phyloP scores from a whole-genome alignment of 1,140 invertebrate genomes.

The Nasonia longicornis region DNA sequence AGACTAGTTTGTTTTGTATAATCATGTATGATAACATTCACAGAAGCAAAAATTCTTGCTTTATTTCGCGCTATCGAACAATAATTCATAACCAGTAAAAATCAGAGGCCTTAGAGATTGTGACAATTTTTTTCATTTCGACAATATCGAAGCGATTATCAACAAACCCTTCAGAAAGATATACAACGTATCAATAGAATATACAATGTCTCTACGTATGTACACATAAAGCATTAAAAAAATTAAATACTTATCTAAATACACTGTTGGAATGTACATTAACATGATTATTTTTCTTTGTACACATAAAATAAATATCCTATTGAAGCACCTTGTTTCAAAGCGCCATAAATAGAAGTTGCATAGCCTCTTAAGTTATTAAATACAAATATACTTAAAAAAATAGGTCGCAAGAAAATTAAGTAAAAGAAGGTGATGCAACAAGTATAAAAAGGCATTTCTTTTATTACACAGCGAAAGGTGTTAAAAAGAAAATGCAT shows the following conservation, averaged over 20 bases:
- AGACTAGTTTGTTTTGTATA: conserved; percentile 29
- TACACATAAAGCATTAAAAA: conserved; percentile 7
- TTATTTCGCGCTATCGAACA: conserved; percentile 31
- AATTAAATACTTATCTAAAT: background rate
- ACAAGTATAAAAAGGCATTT: conserved; percentile 3
- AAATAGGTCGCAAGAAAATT: background rate
- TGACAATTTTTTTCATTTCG: background rate
- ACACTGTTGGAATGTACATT: background rate
- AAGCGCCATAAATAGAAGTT: conserved; percentile 17
- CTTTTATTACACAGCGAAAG: background rate
- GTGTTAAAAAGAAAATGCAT: conserved; percentile 8
- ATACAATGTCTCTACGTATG: background rate
- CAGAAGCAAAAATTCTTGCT: conserved; percentile 20
- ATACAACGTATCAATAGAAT: background rate
- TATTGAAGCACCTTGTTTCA: conserved; percentile 24
- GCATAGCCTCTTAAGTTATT: background rate
- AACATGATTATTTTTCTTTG: background rate
- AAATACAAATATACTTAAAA: background rate
- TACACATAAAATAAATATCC: conserved; percentile 18
- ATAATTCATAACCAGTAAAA: conserved; percentile 22
- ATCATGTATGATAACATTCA: conserved; percentile 32
- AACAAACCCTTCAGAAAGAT: background rate
- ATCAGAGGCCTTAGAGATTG: background rate
- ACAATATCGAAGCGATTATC: background rate
- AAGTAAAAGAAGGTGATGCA: conserved; percentile 12